Evolutionary conservation across 1,140 invertebrate genomes (phyloP).

Genomic region (Carposina sasakii): DNA sequence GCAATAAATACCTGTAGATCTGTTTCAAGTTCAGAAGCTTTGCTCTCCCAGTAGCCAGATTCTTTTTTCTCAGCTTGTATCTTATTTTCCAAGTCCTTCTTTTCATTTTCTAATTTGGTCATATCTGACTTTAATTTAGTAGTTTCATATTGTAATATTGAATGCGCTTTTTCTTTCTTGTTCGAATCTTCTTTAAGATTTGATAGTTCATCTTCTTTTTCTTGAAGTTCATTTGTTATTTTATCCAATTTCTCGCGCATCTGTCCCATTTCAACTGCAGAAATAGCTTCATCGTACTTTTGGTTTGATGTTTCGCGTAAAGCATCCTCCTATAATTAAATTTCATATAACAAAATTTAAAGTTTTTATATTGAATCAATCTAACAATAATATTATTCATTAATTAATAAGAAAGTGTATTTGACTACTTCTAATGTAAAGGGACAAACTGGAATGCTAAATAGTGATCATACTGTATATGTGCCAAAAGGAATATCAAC

Average conservation of each 20-base stretch:
- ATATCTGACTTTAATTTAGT: constrained; percentile 74
- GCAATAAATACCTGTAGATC: constrained; percentile 75
- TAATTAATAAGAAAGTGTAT: no score
- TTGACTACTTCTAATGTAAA: no score
- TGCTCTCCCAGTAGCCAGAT: constrained; percentile 74
- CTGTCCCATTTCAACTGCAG: constrained; percentile 70
- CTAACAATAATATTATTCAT: no score
- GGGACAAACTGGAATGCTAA: no score
- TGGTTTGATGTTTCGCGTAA: constrained; percentile 70
- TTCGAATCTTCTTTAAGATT: constrained; percentile 44
- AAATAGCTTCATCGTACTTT: constrained; percentile 68
- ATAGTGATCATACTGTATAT: no score
- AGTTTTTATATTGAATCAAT: no score
- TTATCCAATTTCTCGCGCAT: constrained; percentile 68
- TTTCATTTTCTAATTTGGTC: constrained; percentile 77
- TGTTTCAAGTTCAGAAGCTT: constrained; percentile 76
- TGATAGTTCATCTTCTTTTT: constrained; percentile 56
- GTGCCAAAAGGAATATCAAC: no score
- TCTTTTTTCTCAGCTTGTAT: constrained; percentile 71
- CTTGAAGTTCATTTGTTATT: constrained; percentile 56
- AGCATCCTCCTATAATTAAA: constrained; percentile 69
- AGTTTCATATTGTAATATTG: constrained; percentile 68
- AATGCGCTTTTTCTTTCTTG: constrained; percentile 65
- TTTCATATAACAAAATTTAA: no score
- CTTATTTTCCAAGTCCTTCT: constrained; percentile 73